Evolutionary conservation across 1,140 invertebrate genomes (phyloP).

Genomic region (Drosophila quadrilineata): DNA sequence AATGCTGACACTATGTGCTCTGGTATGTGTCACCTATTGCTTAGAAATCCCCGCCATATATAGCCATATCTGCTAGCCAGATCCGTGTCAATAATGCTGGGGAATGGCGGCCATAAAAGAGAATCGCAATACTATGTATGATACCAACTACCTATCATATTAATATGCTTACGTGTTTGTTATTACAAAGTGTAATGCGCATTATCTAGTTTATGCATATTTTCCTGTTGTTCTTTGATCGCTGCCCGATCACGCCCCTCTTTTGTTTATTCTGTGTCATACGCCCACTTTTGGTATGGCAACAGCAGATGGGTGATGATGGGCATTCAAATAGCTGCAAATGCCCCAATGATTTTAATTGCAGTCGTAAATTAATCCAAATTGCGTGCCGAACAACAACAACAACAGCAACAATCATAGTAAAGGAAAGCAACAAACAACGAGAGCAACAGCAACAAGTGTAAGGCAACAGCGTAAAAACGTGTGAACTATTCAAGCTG

Average conservation of each 20-base stretch:
- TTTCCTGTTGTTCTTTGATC: conserved; percentile 66
- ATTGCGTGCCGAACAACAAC: conserved; percentile 59
- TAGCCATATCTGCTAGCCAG: not conserved
- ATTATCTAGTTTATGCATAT: conserved; percentile 71
- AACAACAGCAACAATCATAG: conserved; percentile 12
- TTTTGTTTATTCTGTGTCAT: not conserved
- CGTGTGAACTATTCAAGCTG: conserved; percentile 68
- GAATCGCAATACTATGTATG: no score
- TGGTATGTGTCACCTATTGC: no score
- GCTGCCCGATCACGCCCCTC: conserved; percentile 2
- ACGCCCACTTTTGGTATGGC: conserved; percentile 11
- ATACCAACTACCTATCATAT: conserved; percentile 60
- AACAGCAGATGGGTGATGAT: conserved; percentile 42
- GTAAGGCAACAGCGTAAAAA: conserved; percentile 36
- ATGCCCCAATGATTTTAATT: conserved; percentile 70
- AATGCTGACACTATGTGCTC: no score
- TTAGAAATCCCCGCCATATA: conserved; percentile 39
- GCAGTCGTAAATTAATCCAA: conserved; percentile 78
- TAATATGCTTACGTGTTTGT: conserved; percentile 46
- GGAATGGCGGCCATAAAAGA: conserved; percentile 40
- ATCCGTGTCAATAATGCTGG: conserved; percentile 35
- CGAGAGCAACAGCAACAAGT: not conserved
- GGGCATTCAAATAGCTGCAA: conserved; percentile 37
- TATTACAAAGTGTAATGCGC: conserved; percentile 56
- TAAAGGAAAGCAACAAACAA: conserved; percentile 1